Evolutionary conservation across 1,140 invertebrate species (phyloP).

Genomic region (Anastrepha ludens): DNA sequence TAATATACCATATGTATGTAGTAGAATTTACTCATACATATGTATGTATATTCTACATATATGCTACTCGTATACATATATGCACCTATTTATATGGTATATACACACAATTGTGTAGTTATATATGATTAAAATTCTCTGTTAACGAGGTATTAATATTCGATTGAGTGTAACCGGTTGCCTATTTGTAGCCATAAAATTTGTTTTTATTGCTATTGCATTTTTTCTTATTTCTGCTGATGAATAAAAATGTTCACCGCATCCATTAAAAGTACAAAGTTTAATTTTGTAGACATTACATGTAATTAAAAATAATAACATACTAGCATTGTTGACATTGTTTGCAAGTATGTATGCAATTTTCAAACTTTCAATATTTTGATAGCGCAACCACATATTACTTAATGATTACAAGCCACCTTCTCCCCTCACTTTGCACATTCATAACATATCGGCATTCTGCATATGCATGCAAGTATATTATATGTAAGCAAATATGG

Average conservation of each 20-base stretch:
- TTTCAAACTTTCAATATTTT: conserved; percentile 1
- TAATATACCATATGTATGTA: too few relatives aligned
- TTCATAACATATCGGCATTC: not conserved
- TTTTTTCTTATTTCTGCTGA: not conserved
- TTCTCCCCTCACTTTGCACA: not conserved
- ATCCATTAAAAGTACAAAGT: not conserved
- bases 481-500: not conserved
- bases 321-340: not conserved
- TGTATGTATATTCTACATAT: too few relatives aligned
- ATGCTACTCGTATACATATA: not conserved
- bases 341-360: not conserved
- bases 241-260: not conserved
- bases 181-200: not conserved
- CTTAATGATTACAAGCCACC: not conserved
- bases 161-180: not conserved
- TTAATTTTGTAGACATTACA: not conserved
- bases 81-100: not conserved
- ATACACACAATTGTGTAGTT: too few relatives aligned
- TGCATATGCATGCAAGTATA: not conserved
- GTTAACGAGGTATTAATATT: too few relatives aligned
- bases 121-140: too few relatives aligned
- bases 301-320: not conserved
- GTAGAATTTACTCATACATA: too few relatives aligned
- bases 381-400: conserved; percentile 16
- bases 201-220: not conserved